Evolutionary conservation across 2,888 invertebrate genomes (phyloP).

Genomic region (Cactoblastis cactorum): DNA sequence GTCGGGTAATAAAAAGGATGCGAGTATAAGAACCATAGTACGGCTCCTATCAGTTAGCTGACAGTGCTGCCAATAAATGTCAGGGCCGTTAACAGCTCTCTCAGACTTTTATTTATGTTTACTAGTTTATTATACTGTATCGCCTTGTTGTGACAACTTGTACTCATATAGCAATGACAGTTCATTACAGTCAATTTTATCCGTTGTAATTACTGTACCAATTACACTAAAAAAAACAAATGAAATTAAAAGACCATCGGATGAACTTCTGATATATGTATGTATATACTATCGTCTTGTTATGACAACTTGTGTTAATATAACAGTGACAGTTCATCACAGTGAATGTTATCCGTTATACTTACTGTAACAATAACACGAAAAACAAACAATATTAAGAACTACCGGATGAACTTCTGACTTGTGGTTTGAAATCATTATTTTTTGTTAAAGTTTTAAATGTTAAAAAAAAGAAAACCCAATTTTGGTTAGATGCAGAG

Average conservation of each 20-base stretch:
- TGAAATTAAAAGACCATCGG: neutral
- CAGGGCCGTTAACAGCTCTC: constrained; percentile 7
- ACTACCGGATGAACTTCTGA: no score
- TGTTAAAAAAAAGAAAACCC: no score
- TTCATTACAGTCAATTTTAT: neutral
- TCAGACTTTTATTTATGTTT: neutral
- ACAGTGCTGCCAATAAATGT: constrained; percentile 6
- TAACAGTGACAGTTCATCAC: neutral
- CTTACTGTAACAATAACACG: neutral
- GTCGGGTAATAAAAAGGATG: no score
- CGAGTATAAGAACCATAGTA: neutral
- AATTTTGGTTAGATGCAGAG: no score
- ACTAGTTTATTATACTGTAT: neutral
- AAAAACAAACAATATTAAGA: neutral
- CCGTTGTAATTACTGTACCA: neutral
- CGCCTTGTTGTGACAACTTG: neutral
- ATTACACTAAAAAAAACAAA: neutral
- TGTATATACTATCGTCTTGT: neutral
- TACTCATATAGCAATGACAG: neutral
- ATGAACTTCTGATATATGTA: no score
- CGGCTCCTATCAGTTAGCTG: neutral
- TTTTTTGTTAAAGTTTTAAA: no score
- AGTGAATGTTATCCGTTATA: neutral
- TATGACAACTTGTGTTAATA: neutral
- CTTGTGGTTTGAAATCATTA: no score